Evolutionary conservation across 2,888 invertebrate genomes (phyloP).

Genomic region (Monopis laevigella): DNA sequence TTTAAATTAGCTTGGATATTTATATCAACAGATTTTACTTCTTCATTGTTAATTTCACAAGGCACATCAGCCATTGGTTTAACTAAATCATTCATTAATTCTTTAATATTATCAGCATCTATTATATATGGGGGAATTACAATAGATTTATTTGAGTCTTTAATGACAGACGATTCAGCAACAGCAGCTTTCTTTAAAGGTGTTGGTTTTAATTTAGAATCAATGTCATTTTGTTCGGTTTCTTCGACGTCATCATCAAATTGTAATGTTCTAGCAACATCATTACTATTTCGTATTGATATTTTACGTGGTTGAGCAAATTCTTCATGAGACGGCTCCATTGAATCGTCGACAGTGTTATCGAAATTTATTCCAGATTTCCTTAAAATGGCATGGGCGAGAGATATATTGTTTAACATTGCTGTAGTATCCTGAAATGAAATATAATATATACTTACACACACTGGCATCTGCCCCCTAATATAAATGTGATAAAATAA

Average conservation of each 20-base stretch:
- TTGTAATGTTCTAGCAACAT: slow-evolving; percentile 45
- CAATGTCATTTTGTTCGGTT: background rate
- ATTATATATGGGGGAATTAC: slow-evolving; percentile 44
- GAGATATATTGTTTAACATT: slow-evolving; percentile 37
- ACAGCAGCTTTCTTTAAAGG: slow-evolving; percentile 40
- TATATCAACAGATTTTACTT: slow-evolving; percentile 27
- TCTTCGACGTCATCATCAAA: slow-evolving; percentile 30
- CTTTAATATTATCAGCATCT: slow-evolving; percentile 40
- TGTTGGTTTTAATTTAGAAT: background rate
- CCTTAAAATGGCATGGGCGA: slow-evolving; percentile 38
- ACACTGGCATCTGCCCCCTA: too few relatives aligned
- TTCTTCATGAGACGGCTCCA: background rate
- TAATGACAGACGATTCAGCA: slow-evolving; percentile 33
- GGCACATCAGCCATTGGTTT: slow-evolving; percentile 42
- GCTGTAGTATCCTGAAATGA: too few relatives aligned
- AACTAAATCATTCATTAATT: slow-evolving; percentile 45
- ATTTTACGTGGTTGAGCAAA: background rate
- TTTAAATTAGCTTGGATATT: slow-evolving; percentile 43
- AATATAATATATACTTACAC: too few relatives aligned
- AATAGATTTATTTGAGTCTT: slow-evolving; percentile 28
- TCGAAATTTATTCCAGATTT: slow-evolving; percentile 27
- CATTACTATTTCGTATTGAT: slow-evolving; percentile 29
- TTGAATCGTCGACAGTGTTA: slow-evolving; percentile 23
- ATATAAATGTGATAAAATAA: too few relatives aligned
- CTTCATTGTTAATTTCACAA: slow-evolving; percentile 22